Evolutionary conservation across 2,888 invertebrate genomes (phyloP), one percentile per base, ranked within the genome.

Genomic region (Tryphoninae sp.): DNA sequence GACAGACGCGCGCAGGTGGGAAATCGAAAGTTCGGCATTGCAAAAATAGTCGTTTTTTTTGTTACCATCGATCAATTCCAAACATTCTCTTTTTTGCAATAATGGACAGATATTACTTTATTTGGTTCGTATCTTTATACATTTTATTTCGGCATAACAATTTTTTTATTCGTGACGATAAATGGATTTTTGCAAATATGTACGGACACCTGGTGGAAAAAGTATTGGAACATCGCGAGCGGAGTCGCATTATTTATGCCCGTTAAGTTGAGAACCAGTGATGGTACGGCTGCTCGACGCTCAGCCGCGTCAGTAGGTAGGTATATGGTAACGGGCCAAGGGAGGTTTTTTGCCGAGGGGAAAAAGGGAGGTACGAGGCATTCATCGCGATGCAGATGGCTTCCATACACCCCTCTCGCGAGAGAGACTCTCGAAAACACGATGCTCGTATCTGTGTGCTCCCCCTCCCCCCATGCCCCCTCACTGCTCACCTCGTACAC

Each of bases 351-450:
- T 83, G 76, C 75, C 65, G 68, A 73, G 81, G 85, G 87, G 87
- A 86, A 84, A 85, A 85, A 87, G 85, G 84, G 84, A 82, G 82
- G 89, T 87, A 88, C 33, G 87, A 86, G 88, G 91, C 90, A 91
- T 91, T 91, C 91, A 91, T 90, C 87, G 90, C 88, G 90, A 91
- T 91, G 91, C 91, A 91, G 91, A 91, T 91, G 91, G 91, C 89
- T 91, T 90, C 89, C 89, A 90, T 89, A 88, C 90, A 90, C 88
- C 90, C 91, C 90, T 91, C 89, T 85, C 83, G 79, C 77, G 51
- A 40, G 69, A 51, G 72, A 62, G 59, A 59, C 42, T 69, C 67
- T 75, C 78, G 75, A 76, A 68, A 73, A 72, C 58, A 55, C 71
- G 81, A 80, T 58, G 68, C 62, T 72, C 45, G 71, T 78, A 59